phyloP scores from a whole-genome alignment of 2,113 vertebrate genomes.

The Notarius quadriscutis region DNA sequence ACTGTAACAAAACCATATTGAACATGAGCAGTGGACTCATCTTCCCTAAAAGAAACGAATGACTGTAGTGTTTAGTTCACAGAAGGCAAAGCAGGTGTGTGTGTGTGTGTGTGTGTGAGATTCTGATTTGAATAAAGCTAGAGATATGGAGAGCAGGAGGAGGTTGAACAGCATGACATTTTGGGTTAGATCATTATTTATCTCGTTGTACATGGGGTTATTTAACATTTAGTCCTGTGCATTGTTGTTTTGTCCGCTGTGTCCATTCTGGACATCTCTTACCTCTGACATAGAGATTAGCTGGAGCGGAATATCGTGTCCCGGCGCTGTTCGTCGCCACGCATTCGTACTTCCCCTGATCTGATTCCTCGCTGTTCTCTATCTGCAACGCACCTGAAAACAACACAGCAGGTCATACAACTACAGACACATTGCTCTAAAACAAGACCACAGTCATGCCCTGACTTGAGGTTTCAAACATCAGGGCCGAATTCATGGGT shows the following conservation, averaged over 20 bases:
- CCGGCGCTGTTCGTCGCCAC: slow-evolving; percentile 94
- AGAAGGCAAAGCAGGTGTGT: slow-evolving; percentile 9
- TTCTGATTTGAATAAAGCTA: slow-evolving; percentile 17
- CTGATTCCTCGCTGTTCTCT: slow-evolving; percentile 96
- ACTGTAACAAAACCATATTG: not conserved
- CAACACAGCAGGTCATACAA: slow-evolving; percentile 52
- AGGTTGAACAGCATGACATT: not conserved
- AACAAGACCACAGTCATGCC: slow-evolving; percentile 12
- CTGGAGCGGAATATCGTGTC: slow-evolving; percentile 93
- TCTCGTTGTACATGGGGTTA: not conserved
- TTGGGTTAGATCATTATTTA: not conserved
- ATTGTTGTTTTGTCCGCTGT: slow-evolving; percentile 18
- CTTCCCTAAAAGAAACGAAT: slow-evolving; percentile 15
- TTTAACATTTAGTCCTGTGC: not conserved
- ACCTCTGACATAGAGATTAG: slow-evolving; percentile 98
- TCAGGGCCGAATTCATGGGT: not conserved
- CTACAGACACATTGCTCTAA: not conserved
- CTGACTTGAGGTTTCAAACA: slow-evolving; percentile 17
- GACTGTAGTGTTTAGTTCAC: not conserved
- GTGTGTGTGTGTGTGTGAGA: not conserved
- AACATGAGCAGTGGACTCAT: not conserved
- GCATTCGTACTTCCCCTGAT: slow-evolving; percentile 99
- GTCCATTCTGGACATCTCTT: slow-evolving; percentile 68
- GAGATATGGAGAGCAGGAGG: slow-evolving; percentile 23
- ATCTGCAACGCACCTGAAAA: slow-evolving; percentile 93